Evolutionary conservation across 2,113 vertebrate species (phyloP).

Genomic region (Phyllostomus hastatus): DNA sequence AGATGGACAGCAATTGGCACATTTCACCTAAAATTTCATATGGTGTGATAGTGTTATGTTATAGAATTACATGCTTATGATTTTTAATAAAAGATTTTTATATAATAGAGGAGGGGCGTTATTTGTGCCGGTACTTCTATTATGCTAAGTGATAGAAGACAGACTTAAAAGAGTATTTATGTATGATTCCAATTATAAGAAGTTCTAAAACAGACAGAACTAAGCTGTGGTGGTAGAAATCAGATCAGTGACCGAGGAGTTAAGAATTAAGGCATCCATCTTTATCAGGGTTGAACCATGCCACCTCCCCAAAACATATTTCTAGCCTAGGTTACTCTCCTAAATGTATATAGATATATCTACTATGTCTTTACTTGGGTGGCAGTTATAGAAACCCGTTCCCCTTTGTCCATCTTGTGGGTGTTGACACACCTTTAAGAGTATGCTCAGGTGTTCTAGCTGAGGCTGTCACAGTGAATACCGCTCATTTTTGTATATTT

Average conservation of each 20-base stretch:
- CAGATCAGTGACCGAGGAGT: not conserved
- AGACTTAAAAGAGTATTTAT: not conserved
- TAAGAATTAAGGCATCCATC: not conserved
- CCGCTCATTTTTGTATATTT: not conserved
- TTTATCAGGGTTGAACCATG: not conserved
- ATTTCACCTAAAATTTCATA: too few relatives aligned
- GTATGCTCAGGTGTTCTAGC: not conserved
- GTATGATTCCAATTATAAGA: not conserved
- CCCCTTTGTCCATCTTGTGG: not conserved
- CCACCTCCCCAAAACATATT: not conserved
- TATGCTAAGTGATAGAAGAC: not conserved
- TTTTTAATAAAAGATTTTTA: too few relatives aligned
- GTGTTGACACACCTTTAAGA: not conserved
- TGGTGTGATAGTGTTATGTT: too few relatives aligned
- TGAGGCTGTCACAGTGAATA: not conserved
- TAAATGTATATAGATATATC: not conserved
- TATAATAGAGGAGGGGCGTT: too few relatives aligned
- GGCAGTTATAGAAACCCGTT: not conserved
- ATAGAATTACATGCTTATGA: too few relatives aligned
- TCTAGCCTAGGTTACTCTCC: not conserved
- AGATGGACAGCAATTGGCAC: too few relatives aligned
- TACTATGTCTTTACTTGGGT: not conserved
- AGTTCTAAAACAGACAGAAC: not conserved
- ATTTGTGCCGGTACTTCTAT: too few relatives aligned
- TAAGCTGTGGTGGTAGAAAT: not conserved